A percentile compares a stretch with the other conserved stretches of the same genome.
These are phyloP conservation scores for Ganaspis sp. DNA, from an alignment of 1,140 invertebrate genomes.

Conservation along the genomic window DNA sequence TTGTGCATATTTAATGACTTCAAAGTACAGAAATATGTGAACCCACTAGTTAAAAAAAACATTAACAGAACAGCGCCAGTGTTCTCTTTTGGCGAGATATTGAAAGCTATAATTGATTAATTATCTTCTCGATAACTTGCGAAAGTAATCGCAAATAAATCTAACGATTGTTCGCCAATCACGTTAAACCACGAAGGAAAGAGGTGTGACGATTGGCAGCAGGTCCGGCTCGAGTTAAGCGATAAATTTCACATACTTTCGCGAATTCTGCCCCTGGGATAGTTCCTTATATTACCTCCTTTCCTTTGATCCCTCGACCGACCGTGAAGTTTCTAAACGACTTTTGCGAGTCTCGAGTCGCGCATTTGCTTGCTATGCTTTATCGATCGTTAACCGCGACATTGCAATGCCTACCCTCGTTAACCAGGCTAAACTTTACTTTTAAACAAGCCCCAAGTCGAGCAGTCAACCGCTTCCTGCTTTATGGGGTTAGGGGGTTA, in stretches of 20 bases:
- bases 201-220: constrained; percentile 24
- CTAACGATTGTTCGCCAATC: constrained; percentile 22
- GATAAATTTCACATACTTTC: constrained; percentile 25
- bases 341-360: neutral
- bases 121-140: constrained; percentile 1
- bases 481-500: constrained; percentile 3
- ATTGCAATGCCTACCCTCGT: constrained; percentile 43
- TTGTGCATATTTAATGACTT: neutral
- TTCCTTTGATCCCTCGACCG: constrained; percentile 38
- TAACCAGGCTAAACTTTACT: constrained; percentile 41
- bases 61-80: neutral
- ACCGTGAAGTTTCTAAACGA: constrained; percentile 36
- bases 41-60: neutral
- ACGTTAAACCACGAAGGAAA: neutral
- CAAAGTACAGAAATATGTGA: neutral
- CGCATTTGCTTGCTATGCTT: constrained; percentile 41
- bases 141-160: constrained; percentile 23
- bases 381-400: constrained; percentile 51
- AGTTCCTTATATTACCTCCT: neutral
- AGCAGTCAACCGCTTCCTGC: neutral
- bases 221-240: neutral
- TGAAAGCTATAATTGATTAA: constrained; percentile 23
- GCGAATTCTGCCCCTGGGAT: constrained; percentile 21
- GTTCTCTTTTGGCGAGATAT: constrained; percentile 14
- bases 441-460: too few species aligned